Evolutionary conservation across 2,888 invertebrate genomes (phyloP).

Genomic region (Leptopilina syphax): DNA sequence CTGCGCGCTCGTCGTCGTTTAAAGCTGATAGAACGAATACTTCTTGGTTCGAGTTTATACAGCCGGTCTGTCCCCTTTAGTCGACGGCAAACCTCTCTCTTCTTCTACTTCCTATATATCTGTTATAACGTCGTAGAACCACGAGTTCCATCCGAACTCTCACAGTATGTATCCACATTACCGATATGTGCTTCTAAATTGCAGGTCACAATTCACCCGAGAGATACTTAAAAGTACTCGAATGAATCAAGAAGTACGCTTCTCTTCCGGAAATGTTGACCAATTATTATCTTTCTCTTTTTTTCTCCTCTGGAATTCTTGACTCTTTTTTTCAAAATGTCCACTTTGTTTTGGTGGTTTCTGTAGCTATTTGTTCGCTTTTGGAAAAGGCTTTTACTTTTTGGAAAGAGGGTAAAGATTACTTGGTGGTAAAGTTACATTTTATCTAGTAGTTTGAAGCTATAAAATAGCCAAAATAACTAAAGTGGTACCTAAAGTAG

Average conservation of each 20-base stretch:
- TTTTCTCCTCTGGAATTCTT: too few relatives aligned
- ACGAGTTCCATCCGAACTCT: slow-evolving; percentile 34
- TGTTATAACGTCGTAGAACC: slow-evolving; percentile 25
- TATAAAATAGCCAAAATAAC: too few relatives aligned
- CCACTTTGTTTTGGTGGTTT: too few relatives aligned
- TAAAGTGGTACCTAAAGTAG: too few relatives aligned
- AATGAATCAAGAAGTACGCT: slow-evolving; percentile 27
- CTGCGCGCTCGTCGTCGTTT: slow-evolving; percentile 59
- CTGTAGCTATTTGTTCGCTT: too few relatives aligned
- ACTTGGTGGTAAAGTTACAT: too few relatives aligned
- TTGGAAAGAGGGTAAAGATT: too few relatives aligned
- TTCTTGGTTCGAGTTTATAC: slow-evolving; percentile 37
- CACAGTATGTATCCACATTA: slow-evolving; percentile 25
- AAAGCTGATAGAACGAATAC: slow-evolving; percentile 61
- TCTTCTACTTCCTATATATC: slow-evolving; percentile 25
- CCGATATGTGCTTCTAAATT: slow-evolving; percentile 28
- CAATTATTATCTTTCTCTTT: neutral
- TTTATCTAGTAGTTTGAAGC: too few relatives aligned
- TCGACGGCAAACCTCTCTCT: slow-evolving; percentile 18
- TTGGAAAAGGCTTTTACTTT: too few relatives aligned
- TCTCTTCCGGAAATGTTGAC: slow-evolving; percentile 26
- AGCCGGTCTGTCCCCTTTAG: slow-evolving; percentile 31
- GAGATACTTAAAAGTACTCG: slow-evolving; percentile 23
- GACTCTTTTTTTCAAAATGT: too few relatives aligned
- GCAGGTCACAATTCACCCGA: slow-evolving; percentile 20